Evolutionary conservation across 2,113 vertebrate genomes (phyloP).

Genomic region (Athene cunicularia): DNA sequence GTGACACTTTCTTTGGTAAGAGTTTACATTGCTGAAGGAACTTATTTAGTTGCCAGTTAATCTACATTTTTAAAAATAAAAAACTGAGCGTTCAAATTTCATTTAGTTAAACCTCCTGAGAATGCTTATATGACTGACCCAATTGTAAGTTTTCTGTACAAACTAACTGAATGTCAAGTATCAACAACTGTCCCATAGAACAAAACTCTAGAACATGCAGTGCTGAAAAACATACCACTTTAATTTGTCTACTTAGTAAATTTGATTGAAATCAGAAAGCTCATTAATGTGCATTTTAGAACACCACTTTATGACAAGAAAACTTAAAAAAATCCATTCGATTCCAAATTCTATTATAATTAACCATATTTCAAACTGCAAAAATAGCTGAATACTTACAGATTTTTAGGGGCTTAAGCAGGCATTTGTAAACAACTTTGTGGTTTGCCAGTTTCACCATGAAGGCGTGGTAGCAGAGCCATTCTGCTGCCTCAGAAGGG

Average conservation of each 20-base stretch:
- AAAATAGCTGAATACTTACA: conserved; percentile 58
- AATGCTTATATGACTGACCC: background rate
- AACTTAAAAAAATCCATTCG: background rate
- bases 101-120: background rate
- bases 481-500: conserved; percentile 66
- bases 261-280: background rate
- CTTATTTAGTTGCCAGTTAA: background rate
- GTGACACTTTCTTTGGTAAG: background rate
- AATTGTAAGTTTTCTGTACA: background rate
- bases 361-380: background rate
- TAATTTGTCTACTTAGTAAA: background rate
- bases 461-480: conserved; percentile 79
- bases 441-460: conserved; percentile 69
- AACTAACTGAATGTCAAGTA: background rate
- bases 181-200: background rate
- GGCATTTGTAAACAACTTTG: conserved; percentile 62
- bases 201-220: background rate
- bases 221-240: background rate
- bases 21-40: background rate
- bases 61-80: background rate
- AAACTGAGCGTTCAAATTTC: background rate
- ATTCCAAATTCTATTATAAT: background rate
- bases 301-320: background rate
- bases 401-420: conserved; percentile 64
- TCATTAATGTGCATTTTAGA: background rate